Conservation (phyloP, 2,888 invertebrate genomes). For the Drosophila ochracea region DNA sequence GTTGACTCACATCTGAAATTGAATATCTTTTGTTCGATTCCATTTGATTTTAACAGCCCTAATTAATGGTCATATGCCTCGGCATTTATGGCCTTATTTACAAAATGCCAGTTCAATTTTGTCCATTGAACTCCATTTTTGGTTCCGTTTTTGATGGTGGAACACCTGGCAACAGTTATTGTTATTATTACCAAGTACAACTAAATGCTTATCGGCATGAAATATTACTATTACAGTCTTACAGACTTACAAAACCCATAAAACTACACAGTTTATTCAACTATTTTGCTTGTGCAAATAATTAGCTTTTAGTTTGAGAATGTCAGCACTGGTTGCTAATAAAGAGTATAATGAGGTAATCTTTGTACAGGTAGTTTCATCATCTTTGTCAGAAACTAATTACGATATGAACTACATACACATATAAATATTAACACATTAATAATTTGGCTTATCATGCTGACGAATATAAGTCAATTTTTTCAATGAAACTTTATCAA, state of each 20-base stretch:
- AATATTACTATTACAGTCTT: background rate
- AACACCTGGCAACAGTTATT: conserved; percentile 41
- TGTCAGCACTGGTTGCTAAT: background rate
- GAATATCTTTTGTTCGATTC: conserved; percentile 4
- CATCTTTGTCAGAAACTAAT: background rate
- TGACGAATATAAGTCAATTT: conserved; percentile 29
- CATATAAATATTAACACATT: background rate
- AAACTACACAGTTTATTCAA: conserved; percentile 41
- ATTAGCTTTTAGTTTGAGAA: conserved; percentile 14
- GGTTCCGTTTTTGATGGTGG: background rate
- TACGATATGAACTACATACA: conserved; percentile 13
- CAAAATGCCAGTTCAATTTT: conserved; percentile 32
- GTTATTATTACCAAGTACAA: background rate
- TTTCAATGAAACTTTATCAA: background rate
- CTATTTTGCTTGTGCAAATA: conserved; percentile 20
- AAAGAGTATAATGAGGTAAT: background rate
- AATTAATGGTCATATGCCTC: conserved; percentile 48
- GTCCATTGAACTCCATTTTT: conserved; percentile 58
- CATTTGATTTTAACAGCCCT: conserved; percentile 56
- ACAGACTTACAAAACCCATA: conserved; percentile 27
- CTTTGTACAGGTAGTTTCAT: background rate
- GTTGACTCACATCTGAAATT: conserved; percentile 18
- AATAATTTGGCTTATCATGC: conserved; percentile 54
- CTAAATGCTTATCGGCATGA: conserved; percentile 4
- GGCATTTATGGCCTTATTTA: conserved; percentile 56